Percentiles rank a stretch among this genome's conserved stretches.
Conservation (phyloP, 1,140 invertebrate species). For the Drosophila virilis region DNA sequence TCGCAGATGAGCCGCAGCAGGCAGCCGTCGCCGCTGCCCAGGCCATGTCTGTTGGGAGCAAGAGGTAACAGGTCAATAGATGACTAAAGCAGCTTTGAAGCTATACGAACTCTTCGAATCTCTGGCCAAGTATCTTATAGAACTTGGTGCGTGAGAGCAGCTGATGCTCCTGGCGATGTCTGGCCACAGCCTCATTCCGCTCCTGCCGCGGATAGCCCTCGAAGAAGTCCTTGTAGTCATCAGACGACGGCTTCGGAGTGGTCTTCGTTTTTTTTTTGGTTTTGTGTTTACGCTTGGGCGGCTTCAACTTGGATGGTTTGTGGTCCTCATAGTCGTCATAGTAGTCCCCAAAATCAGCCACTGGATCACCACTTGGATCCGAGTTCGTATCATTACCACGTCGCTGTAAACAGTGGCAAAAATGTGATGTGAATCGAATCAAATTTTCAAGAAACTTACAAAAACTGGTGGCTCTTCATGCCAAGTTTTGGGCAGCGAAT, state of each 20-base stretch:
- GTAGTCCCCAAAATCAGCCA: conserved; percentile 44
- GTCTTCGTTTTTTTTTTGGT: conserved; percentile 40
- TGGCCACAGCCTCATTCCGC: conserved; percentile 11
- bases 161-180: conserved; percentile 27
- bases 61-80: too few species aligned
- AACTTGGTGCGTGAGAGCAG: conserved; percentile 64
- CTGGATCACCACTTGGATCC: neutral
- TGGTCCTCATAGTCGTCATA: conserved; percentile 50
- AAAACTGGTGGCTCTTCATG: conserved; percentile 34
- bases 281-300: conserved; percentile 25
- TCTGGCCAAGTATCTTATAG: conserved; percentile 60
- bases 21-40: conserved; percentile 59
- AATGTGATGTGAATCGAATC: neutral
- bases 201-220: conserved; percentile 35
- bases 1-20: conserved; percentile 79
- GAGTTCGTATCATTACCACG: conserved; percentile 41
- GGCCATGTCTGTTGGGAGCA: conserved; percentile 52
- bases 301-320: conserved; percentile 19
- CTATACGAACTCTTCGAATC: conserved; percentile 63
- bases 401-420: conserved; percentile 2
- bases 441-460: conserved; percentile 36
- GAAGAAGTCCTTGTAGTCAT: conserved; percentile 66
- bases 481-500: conserved; percentile 84
- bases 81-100: neutral
- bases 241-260: conserved; percentile 2